phyloP scores from a whole-genome alignment of 2,113 vertebrate genomes.

The Zapus hudsonius region DNA sequence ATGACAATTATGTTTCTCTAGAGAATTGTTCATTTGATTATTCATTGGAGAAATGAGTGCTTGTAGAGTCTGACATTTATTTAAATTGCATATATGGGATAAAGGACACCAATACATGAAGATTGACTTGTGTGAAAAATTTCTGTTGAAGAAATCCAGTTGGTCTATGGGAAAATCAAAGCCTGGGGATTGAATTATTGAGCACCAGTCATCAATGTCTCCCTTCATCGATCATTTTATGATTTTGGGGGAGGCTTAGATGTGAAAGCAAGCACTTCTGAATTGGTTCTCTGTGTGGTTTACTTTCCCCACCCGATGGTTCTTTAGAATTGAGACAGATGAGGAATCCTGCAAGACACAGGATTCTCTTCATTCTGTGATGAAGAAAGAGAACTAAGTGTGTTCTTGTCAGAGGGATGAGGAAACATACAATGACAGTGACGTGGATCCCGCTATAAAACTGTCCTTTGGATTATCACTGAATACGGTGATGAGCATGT shows the following conservation, averaged over 20 bases:
- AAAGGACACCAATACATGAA: constrained; percentile 58
- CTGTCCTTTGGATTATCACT: constrained; percentile 58
- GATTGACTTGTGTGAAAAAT: constrained; percentile 55
- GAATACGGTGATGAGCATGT: background rate
- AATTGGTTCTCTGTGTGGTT: constrained; percentile 36
- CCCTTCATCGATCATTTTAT: constrained; percentile 57
- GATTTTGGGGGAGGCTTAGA: constrained; percentile 61
- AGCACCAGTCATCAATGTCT: constrained; percentile 40
- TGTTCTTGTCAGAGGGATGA: constrained; percentile 63
- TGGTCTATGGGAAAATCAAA: constrained; percentile 63
- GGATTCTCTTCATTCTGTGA: background rate
- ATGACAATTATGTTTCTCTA: constrained; percentile 33
- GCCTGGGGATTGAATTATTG: constrained; percentile 37
- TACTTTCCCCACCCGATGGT: background rate
- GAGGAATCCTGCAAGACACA: constrained; percentile 16
- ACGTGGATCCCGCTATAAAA: constrained; percentile 49
- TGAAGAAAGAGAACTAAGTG: constrained; percentile 55
- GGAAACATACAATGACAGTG: constrained; percentile 49
- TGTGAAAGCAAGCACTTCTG: constrained; percentile 45
- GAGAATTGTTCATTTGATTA: constrained; percentile 37
- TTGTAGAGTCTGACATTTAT: constrained; percentile 46
- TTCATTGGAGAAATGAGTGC: constrained; percentile 16
- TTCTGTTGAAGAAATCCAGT: constrained; percentile 54
- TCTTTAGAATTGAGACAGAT: constrained; percentile 51
- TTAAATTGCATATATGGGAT: background rate